Base-by-base conservation (phyloP, 2,797 vertebrate species). In the Thripadectes ignobilis region DNA sequence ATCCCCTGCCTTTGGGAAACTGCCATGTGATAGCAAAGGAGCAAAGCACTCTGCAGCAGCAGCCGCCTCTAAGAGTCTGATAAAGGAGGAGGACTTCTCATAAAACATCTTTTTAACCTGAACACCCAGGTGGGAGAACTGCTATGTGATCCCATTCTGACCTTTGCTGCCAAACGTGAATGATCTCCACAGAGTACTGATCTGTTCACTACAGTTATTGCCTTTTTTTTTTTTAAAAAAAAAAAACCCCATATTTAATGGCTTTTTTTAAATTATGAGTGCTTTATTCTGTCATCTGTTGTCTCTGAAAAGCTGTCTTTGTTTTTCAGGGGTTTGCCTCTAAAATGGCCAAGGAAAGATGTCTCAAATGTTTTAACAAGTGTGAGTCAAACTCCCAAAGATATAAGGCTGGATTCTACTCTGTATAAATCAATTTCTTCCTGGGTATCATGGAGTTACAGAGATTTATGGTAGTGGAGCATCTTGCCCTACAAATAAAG, bases 61-160 rank as follows among this genome's bases (percentile, higher is more conserved):
- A 75, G 73, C 55, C 2, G 14, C 77, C 89, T 79, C 43, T 39
- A 45, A 65, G 71, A 9, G 74, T 1, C 62, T 89, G 86, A 71
- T 62, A 76, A 65, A 26, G 69, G 77, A 76, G 85, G 48, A 94
- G 85, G 57, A 12, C 22, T 87, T 69, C 67, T 76, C 86, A 68
- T 78, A 57, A 95, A 94, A 61, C 41, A 78, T 22, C 88, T 93
- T 93, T 94, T 80, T 62, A 67, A 93, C 81, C 48, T 34, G 23
- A 74, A 20, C 76, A 73, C 20, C 83, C 79, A 41, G 63, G 89
- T 54, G 83, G 68, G 63, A 87, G 79, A 52, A 4, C 52, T 76
- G 67, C 77, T 51, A 2, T 38, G 46, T 75, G 89, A 86, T 69
- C 61, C 36, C 57, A 23, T 7, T n/a, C 77, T 71, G 77, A 92